A percentile compares a stretch with the other conserved stretches of the same genome.
These are phyloP conservation scores for Pluvianellus socialis DNA, from an alignment of 2,113 vertebrate genomes.

Conservation along the genomic window DNA sequence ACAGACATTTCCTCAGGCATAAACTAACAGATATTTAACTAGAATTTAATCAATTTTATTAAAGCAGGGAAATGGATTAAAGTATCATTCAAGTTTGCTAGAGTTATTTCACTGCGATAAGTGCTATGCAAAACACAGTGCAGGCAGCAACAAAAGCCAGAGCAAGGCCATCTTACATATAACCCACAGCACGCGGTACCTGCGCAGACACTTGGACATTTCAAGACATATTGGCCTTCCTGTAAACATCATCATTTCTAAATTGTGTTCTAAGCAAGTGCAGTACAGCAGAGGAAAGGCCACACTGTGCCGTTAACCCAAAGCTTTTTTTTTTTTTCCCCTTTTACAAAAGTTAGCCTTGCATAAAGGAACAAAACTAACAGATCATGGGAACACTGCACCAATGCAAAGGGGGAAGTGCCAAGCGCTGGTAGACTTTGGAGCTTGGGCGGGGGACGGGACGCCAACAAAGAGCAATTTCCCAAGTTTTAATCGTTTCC, in stretches of 20 bases:
- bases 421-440: background rate
- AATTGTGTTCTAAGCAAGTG: background rate
- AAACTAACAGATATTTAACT: background rate
- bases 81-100: background rate
- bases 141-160: background rate
- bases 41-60: background rate
- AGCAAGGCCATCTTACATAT: background rate
- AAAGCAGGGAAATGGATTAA: background rate
- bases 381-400: slow-evolving; percentile 22
- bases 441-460: background rate
- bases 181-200: background rate
- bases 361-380: slow-evolving; percentile 33
- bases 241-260: background rate
- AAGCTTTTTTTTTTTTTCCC: background rate
- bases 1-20: background rate
- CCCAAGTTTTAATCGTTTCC: slow-evolving; percentile 75
- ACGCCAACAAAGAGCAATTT: slow-evolving; percentile 57
- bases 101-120: background rate
- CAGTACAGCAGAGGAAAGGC: background rate
- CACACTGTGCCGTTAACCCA: background rate
- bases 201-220: background rate
- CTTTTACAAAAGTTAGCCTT: background rate
- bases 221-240: background rate
- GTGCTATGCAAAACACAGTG: background rate
- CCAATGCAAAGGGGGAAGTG: background rate